Percentiles rank a stretch among this genome's conserved stretches.
Evolutionary conservation across 1,140 invertebrate species (phyloP).

Genomic region (Gonioctena quinquepunctata): DNA sequence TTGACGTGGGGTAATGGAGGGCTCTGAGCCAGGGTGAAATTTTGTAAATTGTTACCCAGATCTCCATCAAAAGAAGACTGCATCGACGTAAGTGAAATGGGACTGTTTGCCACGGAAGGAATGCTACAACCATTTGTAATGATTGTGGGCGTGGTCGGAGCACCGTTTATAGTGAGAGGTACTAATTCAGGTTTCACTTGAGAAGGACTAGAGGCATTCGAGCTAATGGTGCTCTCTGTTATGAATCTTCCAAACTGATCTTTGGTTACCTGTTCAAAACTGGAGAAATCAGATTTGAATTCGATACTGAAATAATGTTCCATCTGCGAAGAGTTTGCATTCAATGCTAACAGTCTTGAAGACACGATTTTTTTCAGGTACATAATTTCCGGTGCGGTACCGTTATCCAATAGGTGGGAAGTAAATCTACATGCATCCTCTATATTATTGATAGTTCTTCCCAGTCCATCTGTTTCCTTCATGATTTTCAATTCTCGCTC

Average conservation of each 20-base stretch:
- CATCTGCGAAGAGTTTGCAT: slow-evolving; percentile 75
- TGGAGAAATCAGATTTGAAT: slow-evolving; percentile 79
- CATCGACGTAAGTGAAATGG: slow-evolving; percentile 69
- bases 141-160: slow-evolving; percentile 15
- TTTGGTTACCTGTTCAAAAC: slow-evolving; percentile 72
- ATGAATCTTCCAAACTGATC: slow-evolving; percentile 74
- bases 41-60: slow-evolving; percentile 50
- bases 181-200: slow-evolving; percentile 24
- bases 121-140: slow-evolving; percentile 57
- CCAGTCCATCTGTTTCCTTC: slow-evolving; percentile 74
- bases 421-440: slow-evolving; percentile 85
- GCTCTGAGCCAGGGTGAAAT: slow-evolving; percentile 58
- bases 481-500: slow-evolving; percentile 76
- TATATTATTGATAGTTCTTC: slow-evolving; percentile 62
- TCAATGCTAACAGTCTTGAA: slow-evolving; percentile 74
- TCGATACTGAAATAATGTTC: slow-evolving; percentile 78
- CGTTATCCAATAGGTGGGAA: slow-evolving; percentile 75
- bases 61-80: slow-evolving; percentile 79
- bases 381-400: slow-evolving; percentile 81
- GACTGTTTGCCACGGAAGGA: slow-evolving; percentile 63
- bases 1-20: slow-evolving; percentile 56
- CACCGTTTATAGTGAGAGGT: slow-evolving; percentile 40
- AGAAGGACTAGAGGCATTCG: slow-evolving; percentile 22
- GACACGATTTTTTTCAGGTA: slow-evolving; percentile 77
- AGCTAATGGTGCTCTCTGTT: slow-evolving; percentile 58